Evolutionary conservation across 2,113 vertebrate species (phyloP).

Genomic region (Cyprinodon tularosa): DNA sequence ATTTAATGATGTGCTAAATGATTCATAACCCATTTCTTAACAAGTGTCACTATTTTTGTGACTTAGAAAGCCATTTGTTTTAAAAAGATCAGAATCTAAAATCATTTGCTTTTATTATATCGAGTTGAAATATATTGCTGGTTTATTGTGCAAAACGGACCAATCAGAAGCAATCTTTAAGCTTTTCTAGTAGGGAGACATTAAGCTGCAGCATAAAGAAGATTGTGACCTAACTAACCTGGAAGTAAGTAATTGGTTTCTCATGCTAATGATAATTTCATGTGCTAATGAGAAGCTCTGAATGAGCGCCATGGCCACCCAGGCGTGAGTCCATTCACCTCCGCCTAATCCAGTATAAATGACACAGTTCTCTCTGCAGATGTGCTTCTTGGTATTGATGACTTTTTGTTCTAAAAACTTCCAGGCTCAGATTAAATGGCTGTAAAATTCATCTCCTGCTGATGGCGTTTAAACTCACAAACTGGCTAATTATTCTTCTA

Average conservation of each 20-base stretch:
- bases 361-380: conserved; percentile 46
- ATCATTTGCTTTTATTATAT: conserved; percentile 41
- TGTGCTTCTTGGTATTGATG: conserved; percentile 51
- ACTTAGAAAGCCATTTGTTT: conserved; percentile 49
- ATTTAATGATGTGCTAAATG: neutral
- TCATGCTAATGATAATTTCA: conserved; percentile 63
- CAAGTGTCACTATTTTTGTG: conserved; percentile 38
- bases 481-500: conserved; percentile 16
- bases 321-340: conserved; percentile 56
- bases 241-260: conserved; percentile 60
- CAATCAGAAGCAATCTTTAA: conserved; percentile 42
- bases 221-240: conserved; percentile 64
- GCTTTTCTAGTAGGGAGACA: conserved; percentile 20
- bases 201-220: conserved; percentile 27
- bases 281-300: conserved; percentile 59
- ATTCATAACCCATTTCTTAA: conserved; percentile 38
- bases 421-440: conserved; percentile 42
- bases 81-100: conserved; percentile 69
- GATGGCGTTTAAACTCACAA: conserved; percentile 14
- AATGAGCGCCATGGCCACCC: conserved; percentile 52
- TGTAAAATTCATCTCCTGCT: conserved; percentile 12
- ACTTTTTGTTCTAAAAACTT: conserved; percentile 56
- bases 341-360: conserved; percentile 47
- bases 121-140: conserved; percentile 35
- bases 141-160: conserved; percentile 67